These are phyloP conservation scores for Oscheius sp. DNA, from an alignment of 2,888 invertebrate genomes.

Conservation along the genomic window DNA sequence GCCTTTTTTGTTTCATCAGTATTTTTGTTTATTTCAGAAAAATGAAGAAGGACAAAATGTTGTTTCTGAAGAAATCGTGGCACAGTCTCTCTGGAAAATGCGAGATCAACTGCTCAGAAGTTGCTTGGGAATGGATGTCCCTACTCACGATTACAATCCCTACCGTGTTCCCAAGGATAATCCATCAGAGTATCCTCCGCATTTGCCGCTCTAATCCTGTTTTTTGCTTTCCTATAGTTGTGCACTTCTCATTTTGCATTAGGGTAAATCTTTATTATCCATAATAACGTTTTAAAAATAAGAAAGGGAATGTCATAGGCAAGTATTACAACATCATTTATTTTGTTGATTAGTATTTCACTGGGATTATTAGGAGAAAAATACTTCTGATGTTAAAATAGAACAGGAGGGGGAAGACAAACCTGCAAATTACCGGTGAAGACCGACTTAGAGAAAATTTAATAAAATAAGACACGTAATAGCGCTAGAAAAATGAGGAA, in stretches of 20 bases:
- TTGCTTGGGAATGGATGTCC: constrained; percentile 70
- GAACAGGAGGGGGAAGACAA: not conserved
- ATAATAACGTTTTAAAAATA: no score
- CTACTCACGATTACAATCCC: no score
- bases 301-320: no score
- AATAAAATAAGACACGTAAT: constrained; percentile 9
- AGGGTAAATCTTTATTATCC: no score
- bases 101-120: constrained; percentile 93
- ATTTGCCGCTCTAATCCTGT: no score
- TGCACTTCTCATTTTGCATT: no score
- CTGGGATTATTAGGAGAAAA: not conserved
- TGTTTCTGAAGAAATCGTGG: constrained; percentile 78
- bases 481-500: not conserved
- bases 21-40: constrained; percentile 69
- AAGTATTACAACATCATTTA: no score
- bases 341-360: no score
- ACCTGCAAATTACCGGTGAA: constrained; percentile 20
- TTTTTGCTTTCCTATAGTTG: no score
- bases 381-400: not conserved
- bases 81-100: constrained; percentile 90
- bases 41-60: constrained; percentile 79
- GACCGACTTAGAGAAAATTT: constrained; percentile 20
- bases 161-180: no score
- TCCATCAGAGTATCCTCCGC: no score
- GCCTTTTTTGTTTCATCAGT: not conserved